Conservation (phyloP, 2,113 vertebrate genomes). For the Tragulus kanchil region DNA sequence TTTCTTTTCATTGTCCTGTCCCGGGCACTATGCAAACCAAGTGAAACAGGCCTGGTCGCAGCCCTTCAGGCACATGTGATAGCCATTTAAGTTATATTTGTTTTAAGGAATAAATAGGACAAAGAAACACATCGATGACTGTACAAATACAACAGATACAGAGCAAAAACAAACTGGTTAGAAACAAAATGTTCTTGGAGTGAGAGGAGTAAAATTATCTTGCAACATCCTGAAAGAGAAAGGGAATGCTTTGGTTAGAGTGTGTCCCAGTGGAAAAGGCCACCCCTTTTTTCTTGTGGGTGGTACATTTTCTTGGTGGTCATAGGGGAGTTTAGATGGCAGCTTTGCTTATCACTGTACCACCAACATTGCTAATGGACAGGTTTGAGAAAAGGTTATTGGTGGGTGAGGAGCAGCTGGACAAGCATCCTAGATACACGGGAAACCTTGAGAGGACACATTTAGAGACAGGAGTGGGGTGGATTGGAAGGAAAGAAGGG, state of each 20-base stretch:
- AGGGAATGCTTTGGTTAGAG: not conserved
- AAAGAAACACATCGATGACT: not conserved
- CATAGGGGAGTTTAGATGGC: constrained; percentile 81
- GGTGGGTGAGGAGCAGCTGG: not conserved
- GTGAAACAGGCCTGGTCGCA: not conserved
- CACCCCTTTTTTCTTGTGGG: not conserved
- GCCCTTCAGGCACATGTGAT: not conserved
- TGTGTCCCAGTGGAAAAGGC: not conserved
- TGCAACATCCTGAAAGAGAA: not conserved
- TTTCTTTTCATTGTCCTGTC: not conserved
- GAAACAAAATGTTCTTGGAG: constrained; percentile 46
- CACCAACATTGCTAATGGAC: constrained; percentile 80
- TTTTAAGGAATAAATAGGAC: constrained; percentile 18
- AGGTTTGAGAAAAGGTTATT: not conserved
- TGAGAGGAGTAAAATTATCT: not conserved
- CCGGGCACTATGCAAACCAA: not conserved
- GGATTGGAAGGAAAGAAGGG: not conserved
- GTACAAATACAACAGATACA: constrained; percentile 5
- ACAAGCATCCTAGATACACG: not conserved
- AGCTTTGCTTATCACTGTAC: constrained; percentile 90
- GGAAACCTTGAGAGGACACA: not conserved
- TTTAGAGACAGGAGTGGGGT: not conserved
- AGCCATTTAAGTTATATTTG: not conserved
- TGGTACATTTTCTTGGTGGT: not conserved
- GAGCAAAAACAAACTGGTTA: constrained; percentile 27